phyloP scores from a whole-genome alignment of 2,888 invertebrate genomes.

The Lapara coniferarum region DNA sequence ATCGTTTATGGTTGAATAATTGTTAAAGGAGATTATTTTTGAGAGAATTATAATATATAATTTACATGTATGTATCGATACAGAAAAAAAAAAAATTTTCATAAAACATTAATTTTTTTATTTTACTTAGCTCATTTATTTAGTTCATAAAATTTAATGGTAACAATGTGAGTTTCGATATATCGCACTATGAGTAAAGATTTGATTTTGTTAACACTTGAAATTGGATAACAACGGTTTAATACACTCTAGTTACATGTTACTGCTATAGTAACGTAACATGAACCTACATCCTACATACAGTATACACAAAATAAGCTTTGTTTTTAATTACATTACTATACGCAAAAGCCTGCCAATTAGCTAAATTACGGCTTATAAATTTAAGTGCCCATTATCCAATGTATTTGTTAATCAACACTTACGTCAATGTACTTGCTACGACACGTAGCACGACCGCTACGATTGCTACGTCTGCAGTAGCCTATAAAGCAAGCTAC shows the following conservation, averaged over 20 bases:
- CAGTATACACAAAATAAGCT: background rate
- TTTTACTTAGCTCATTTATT: too few species aligned
- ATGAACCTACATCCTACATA: background rate
- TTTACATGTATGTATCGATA: too few species aligned
- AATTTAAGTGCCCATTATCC: background rate
- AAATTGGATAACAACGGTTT: background rate
- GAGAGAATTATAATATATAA: too few species aligned
- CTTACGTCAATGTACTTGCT: constrained; percentile 9
- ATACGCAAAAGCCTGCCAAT: constrained; percentile 16
- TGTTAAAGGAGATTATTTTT: too few species aligned
- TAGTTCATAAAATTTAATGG: background rate
- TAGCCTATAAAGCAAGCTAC: constrained; percentile 13
- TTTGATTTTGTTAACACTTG: too few species aligned
- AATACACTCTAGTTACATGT: too few species aligned
- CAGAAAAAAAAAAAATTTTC: too few species aligned
- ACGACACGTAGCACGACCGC: constrained; percentile 7
- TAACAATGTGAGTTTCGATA: background rate
- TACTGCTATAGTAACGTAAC: background rate
- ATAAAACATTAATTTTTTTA: too few species aligned
- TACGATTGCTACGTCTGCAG: constrained; percentile 18
- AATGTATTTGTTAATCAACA: background rate
- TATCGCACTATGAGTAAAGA: background rate
- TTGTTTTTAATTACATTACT: constrained; percentile 2
- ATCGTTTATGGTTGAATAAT: too few species aligned
- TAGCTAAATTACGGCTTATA: background rate